Conservation (phyloP, 1,140 invertebrate genomes). For the Drosophila repletoides region DNA sequence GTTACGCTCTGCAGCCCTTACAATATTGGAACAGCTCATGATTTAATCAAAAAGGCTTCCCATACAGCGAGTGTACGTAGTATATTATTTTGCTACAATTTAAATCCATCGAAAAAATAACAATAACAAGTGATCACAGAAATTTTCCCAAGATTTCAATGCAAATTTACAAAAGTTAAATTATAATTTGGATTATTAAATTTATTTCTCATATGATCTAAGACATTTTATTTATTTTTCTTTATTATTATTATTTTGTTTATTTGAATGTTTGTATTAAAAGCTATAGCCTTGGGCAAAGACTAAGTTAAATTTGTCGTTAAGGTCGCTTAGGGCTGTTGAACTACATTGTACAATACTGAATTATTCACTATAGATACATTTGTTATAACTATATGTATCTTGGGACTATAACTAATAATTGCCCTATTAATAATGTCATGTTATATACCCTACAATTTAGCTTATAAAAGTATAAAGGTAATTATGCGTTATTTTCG, state of each 20-base stretch:
- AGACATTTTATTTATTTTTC: neutral
- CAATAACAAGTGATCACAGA: slow-evolving; percentile 28
- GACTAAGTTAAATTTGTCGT: slow-evolving; percentile 18
- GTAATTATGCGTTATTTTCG: too few relatives aligned
- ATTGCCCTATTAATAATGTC: neutral
- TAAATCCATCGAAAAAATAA: slow-evolving; percentile 24
- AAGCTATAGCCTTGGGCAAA: slow-evolving; percentile 8
- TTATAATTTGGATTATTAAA: slow-evolving; percentile 36
- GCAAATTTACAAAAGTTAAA: slow-evolving; percentile 58
- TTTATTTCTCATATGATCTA: neutral
- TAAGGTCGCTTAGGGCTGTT: slow-evolving; percentile 15
- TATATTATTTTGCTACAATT: slow-evolving; percentile 25
- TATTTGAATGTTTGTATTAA: neutral
- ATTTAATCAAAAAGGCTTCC: slow-evolving; percentile 24
- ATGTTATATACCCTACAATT: neutral
- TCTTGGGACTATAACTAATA: neutral
- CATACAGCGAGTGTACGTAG: slow-evolving; percentile 7
- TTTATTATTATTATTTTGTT: neutral
- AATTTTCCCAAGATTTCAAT: slow-evolving; percentile 66
- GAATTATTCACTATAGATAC: neutral
- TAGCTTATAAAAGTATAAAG: neutral
- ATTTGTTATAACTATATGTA: too few relatives aligned
- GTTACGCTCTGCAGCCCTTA: slow-evolving; percentile 14
- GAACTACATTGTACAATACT: neutral
- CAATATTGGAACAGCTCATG: neutral